Conservation (phyloP, 2,888 invertebrate genomes). For the Pseudeuparius sepicola region DNA sequence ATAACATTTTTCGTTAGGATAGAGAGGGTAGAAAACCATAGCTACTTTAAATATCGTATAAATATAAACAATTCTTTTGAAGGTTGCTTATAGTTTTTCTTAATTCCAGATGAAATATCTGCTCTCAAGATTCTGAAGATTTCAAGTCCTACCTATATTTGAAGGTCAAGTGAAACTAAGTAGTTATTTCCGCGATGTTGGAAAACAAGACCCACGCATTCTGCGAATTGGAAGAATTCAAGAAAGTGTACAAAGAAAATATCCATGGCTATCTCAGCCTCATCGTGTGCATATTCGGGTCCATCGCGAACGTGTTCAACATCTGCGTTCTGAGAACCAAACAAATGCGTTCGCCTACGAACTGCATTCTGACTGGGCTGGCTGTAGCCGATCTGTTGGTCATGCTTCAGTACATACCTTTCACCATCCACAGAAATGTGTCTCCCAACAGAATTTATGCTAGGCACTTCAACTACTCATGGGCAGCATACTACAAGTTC, state of each 20-base stretch:
- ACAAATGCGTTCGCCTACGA: constrained; percentile 69
- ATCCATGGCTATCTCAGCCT: constrained; percentile 73
- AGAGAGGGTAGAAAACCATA: too few relatives aligned
- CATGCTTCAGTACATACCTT: constrained; percentile 72
- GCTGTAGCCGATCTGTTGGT: constrained; percentile 80
- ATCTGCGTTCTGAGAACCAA: constrained; percentile 71
- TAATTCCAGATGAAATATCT: too few relatives aligned
- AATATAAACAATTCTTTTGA: too few relatives aligned
- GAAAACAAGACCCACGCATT: constrained; percentile 17
- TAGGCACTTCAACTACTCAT: constrained; percentile 52
- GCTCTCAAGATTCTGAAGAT: too few relatives aligned
- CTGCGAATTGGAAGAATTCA: constrained; percentile 23
- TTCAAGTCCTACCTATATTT: too few relatives aligned
- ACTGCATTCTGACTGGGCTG: constrained; percentile 68
- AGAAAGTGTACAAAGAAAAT: constrained; percentile 21
- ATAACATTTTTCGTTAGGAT: too few relatives aligned
- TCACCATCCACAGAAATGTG: constrained; percentile 44
- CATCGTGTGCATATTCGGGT: constrained; percentile 76
- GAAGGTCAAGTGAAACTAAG: too few relatives aligned
- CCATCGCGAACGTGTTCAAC: constrained; percentile 74
- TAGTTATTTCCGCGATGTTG: too few relatives aligned
- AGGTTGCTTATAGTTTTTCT: too few relatives aligned
- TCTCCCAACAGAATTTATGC: constrained; percentile 34
- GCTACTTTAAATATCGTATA: too few relatives aligned
- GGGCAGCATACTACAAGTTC: constrained; percentile 60